Base-by-base conservation (phyloP, 2,888 invertebrate genomes). In the Tenthredo amoena region DNA sequence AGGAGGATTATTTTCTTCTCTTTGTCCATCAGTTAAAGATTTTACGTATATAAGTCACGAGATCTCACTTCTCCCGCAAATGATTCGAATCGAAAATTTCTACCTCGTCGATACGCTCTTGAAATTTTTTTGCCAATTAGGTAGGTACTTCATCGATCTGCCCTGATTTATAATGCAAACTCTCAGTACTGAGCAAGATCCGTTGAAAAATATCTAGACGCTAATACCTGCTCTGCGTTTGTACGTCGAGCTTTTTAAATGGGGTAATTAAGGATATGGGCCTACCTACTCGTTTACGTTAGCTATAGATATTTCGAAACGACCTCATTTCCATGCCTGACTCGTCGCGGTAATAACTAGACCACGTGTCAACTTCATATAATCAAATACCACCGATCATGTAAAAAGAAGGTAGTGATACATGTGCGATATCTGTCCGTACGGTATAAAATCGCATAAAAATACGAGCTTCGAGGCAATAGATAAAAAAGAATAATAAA, bases 1-100 rank as follows among this genome's bases (percentile, higher is more conserved):
- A 86, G 86, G 87, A 86, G 84, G 84, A 88, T 89, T 87, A 86
- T 89, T 88, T 87, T 87, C 86, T 84, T 86, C 71, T 79, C 85
- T 77, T 72, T 72, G 50, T 77, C 71, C 76, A 72, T 81, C 21
- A 68, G 86, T 85, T 85, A 84, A 87, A 88, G 86, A 87, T 87
- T 88, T 85, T 79, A 86, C 47, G 50, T 77, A 55, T 21, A 40
- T 77, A 47, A 62, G 62, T 62, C 62, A 62, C 62, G 62, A 26
- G 26, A 62, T 62, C 62, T 62, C 62, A 62, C 62, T 62, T 21
- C 10, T 62, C 21, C 26, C 62, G 12, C 26, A 62, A 62, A 26
- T 62, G 62, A 62, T 26, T 62, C 10, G 62, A 12, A 62, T 4
- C 62, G 26, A 26, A 21, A 62, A 26, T 62, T 62, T 26, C 3